Conservation (phyloP, 2,888 invertebrate genomes). For the Dicranocentrus wangi region DNA sequence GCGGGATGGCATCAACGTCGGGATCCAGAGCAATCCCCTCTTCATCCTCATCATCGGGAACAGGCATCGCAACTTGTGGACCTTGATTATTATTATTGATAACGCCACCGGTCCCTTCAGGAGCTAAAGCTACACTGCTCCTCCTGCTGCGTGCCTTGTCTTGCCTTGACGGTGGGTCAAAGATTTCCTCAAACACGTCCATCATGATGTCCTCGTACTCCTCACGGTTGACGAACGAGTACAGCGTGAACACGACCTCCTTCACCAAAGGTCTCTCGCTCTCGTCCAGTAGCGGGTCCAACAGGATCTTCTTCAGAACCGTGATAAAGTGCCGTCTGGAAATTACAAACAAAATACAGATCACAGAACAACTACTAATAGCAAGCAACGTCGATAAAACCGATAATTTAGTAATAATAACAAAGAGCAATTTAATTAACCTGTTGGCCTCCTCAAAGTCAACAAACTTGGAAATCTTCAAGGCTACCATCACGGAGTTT, state of each 20-base stretch:
- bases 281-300: constrained; percentile 25
- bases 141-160: too few species aligned
- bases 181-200: constrained; percentile 14
- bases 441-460: constrained; percentile 18
- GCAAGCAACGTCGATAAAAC: too few species aligned
- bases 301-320: neutral
- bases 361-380: too few species aligned
- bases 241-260: neutral
- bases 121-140: too few species aligned
- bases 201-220: constrained; percentile 19
- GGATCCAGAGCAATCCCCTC: too few species aligned
- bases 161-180: constrained; percentile 1
- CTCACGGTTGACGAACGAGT: neutral
- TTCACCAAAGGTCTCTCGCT: neutral
- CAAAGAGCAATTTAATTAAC: too few species aligned
- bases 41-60: neutral
- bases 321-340: neutral
- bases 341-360: too few species aligned
- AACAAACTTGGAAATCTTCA: constrained; percentile 8
- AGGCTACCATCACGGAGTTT: neutral
- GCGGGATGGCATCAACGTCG: neutral
- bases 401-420: too few species aligned
- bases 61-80: too few species aligned
- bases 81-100: too few species aligned
- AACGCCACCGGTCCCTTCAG: too few species aligned